These are phyloP conservation scores for Odontothrips loti DNA, from an alignment of 2,888 invertebrate genomes.

Conservation along the genomic window DNA sequence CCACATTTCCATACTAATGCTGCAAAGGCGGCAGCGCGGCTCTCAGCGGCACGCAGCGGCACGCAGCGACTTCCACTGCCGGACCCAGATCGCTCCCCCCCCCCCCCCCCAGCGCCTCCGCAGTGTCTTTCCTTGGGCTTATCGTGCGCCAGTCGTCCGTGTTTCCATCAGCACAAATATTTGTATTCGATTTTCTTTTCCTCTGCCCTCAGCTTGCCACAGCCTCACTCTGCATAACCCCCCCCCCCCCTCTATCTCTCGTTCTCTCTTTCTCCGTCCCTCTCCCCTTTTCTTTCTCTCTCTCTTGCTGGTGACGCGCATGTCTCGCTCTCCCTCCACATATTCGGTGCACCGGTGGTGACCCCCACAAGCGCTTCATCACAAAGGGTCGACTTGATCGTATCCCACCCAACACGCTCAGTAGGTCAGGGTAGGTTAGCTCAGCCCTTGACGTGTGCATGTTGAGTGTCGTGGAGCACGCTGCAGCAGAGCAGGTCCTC, in stretches of 20 bases:
- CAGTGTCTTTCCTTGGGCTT: constrained; percentile 8
- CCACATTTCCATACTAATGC: constrained; percentile 19
- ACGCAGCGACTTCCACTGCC: not conserved
- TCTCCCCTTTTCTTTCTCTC: not conserved
- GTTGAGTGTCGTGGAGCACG: too few species aligned
- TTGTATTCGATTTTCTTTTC: constrained; percentile 22
- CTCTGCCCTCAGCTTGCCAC: not conserved
- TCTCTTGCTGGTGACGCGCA: not conserved
- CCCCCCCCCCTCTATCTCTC: not conserved
- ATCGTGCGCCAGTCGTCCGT: not conserved
- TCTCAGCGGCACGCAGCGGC: not conserved
- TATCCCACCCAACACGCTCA: too few species aligned
- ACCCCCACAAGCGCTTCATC: too few species aligned
- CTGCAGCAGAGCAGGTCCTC: too few species aligned
- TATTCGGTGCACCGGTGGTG: too few species aligned
- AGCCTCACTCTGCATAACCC: not conserved
- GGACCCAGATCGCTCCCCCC: not conserved
- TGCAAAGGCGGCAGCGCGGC: not conserved
- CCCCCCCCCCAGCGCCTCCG: not conserved
- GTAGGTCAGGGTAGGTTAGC: too few species aligned
- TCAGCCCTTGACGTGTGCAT: too few species aligned
- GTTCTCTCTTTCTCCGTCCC: not conserved
- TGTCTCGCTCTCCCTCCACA: too few species aligned
- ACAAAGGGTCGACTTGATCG: too few species aligned
- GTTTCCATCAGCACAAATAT: not conserved